Evolutionary conservation across 2,888 invertebrate species (phyloP).

Genomic region (Erynnis tages): DNA sequence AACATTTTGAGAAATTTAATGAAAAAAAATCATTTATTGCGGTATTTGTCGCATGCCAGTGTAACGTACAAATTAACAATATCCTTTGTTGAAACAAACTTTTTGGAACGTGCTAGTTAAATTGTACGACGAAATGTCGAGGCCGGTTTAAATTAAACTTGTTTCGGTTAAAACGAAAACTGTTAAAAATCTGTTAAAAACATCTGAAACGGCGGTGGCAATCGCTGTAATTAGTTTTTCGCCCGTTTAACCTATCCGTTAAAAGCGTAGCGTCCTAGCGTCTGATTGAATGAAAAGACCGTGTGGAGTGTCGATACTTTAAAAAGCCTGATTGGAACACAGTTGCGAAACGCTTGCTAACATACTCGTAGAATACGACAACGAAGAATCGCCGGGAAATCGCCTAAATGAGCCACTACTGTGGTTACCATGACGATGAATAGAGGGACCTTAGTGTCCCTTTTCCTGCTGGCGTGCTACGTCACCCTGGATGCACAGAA

Average conservation of each 20-base stretch:
- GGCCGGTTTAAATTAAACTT: conserved; percentile 17
- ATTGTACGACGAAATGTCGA: conserved; percentile 10
- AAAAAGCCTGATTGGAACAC: conserved; percentile 28
- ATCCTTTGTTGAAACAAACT: conserved; percentile 5
- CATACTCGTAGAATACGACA: conserved; percentile 26
- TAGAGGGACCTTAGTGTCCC: conserved; percentile 51
- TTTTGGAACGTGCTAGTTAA: conserved; percentile 11
- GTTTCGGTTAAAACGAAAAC: conserved; percentile 20
- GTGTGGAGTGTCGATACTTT: conserved; percentile 30
- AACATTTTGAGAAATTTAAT: no score
- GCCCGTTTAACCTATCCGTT: conserved; percentile 10
- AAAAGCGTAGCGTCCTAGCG: no score
- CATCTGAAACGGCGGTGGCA: conserved; percentile 20
- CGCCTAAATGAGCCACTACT: conserved; percentile 35
- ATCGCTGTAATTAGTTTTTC: conserved; percentile 22
- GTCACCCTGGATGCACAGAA: conserved; percentile 45
- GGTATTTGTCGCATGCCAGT: not conserved
- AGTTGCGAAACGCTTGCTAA: conserved; percentile 28
- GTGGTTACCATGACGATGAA: conserved; percentile 50
- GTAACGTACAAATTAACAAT: conserved; percentile 1
- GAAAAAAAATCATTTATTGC: no score
- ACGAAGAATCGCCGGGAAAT: conserved; percentile 27
- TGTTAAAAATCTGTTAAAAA: conserved; percentile 23
- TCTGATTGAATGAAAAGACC: conserved; percentile 24
- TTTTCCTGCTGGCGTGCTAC: conserved; percentile 44